Evolutionary conservation across 2,113 vertebrate genomes (phyloP), one percentile per base, ranked within the genome.

Genomic region (Sebastes fasciatus): DNA sequence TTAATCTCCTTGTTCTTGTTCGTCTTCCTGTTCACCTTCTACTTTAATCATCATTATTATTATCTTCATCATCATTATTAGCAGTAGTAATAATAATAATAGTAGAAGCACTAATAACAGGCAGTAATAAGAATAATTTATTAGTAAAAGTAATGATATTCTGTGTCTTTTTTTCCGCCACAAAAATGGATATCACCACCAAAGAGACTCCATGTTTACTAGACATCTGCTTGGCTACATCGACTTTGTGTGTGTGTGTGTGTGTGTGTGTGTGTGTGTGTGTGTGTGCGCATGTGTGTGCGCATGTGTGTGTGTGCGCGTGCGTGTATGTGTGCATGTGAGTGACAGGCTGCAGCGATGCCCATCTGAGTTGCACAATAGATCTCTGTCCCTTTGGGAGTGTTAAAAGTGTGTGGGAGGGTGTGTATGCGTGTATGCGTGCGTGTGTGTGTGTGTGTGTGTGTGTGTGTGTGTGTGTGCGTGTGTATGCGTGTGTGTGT

Each of bases 361-460:
- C 83, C 90, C 89, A 91, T 92, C 91, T 86, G 86, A 90, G 86
- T 67, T 80, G 81, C 83, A 94, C 94, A 93, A 93, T 91, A 83
- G 85, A 93, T 91, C 85, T 82, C 82, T 85, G 91, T 94, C 89
- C 92, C 92, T 92, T 89, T 91, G 93, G 88, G 92, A 92, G 86
- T 86, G 87, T 88, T 87, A 91, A 62, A 88, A 93, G 86, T 87
- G 90, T 89, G 88, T 91, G 86, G 77, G 91, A 80, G 84, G 60
- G 71, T 84, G 79, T 64, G 71, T 46, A 14, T 78, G 79, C 74
- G 51, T 66, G 71, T 23, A 57, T 12, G 40, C 11, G 77, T 54
- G 57, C 62, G 26, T 55, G 23, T 43, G 71, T 52, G 49, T 62
- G 45, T 72, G 63, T 75, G 34, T 62, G 48, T 62, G 66, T 54